Evolutionary conservation across 2,888 invertebrate genomes (phyloP).

Genomic region (Phlogophora meticulosa): DNA sequence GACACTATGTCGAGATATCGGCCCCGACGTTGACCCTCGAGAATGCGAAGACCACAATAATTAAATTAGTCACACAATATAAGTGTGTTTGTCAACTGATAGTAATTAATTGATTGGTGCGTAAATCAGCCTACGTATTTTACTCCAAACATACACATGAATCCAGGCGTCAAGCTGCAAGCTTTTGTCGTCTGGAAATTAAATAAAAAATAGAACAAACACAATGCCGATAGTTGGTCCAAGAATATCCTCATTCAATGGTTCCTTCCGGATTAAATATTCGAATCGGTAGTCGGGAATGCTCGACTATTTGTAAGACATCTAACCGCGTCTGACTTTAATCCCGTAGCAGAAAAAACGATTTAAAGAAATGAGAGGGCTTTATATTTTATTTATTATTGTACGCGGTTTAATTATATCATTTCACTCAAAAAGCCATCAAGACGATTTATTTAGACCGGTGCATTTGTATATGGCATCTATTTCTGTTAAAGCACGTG

Average conservation of each 20-base stretch:
- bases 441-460: conserved; percentile 50
- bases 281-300: conserved; percentile 5
- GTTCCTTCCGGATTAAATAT: conserved; percentile 43
- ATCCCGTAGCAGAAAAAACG: conserved; percentile 27
- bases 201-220: conserved; percentile 6
- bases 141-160: not conserved
- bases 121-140: conserved; percentile 12
- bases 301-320: conserved; percentile 24
- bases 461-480: conserved; percentile 62
- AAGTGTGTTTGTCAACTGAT: conserved; percentile 28
- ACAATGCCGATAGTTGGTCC: not conserved
- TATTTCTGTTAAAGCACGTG: conserved; percentile 77
- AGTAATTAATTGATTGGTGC: conserved; percentile 43
- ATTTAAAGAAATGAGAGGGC: conserved; percentile 22
- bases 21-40: conserved; percentile 48
- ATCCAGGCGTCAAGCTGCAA: not conserved
- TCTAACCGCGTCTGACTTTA: conserved; percentile 17
- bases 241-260: conserved; percentile 26
- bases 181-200: not conserved
- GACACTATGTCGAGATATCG: conserved; percentile 28
- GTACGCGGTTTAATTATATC: conserved; percentile 37
- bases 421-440: conserved; percentile 57
- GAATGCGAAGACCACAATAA: conserved; percentile 44
- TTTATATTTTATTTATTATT: conserved; percentile 21
- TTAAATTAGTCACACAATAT: conserved; percentile 53